Evolutionary conservation across 2,113 vertebrate genomes (phyloP).

Genomic region (Deroptyus accipitrinus): DNA sequence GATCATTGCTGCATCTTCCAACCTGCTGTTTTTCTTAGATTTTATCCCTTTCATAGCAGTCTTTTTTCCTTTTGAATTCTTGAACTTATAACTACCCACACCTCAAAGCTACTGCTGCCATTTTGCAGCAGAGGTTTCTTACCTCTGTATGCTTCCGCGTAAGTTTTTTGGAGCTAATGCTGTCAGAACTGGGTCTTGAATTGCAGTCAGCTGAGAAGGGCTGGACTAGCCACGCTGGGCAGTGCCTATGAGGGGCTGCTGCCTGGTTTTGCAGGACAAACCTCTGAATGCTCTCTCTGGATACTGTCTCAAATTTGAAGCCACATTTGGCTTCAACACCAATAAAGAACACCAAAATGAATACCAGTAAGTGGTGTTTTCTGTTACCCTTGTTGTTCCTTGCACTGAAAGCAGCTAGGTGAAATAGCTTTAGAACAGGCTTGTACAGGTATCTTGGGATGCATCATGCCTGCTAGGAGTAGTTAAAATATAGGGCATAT

Average conservation of each 20-base stretch:
- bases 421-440: neutral
- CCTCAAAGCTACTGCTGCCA: neutral
- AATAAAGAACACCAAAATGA: neutral
- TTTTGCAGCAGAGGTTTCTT: neutral
- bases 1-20: neutral
- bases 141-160: neutral
- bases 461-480: neutral
- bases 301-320: neutral
- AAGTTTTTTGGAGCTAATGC: neutral
- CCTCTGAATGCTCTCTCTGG: neutral
- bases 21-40: neutral
- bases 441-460: neutral
- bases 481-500: neutral
- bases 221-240: fast-evolving
- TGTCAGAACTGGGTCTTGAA: neutral
- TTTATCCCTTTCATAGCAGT: neutral
- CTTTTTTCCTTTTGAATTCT: neutral
- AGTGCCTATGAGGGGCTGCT: neutral
- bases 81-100: neutral
- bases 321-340: neutral
- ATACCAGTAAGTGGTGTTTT: neutral
- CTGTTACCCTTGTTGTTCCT: neutral
- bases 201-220: neutral
- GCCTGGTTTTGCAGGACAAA: neutral
- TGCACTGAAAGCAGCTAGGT: neutral